A percentile compares a stretch with the other conserved stretches of the same genome.
Conservation (phyloP, 1,140 invertebrate species). For the Meteorus sp. region DNA sequence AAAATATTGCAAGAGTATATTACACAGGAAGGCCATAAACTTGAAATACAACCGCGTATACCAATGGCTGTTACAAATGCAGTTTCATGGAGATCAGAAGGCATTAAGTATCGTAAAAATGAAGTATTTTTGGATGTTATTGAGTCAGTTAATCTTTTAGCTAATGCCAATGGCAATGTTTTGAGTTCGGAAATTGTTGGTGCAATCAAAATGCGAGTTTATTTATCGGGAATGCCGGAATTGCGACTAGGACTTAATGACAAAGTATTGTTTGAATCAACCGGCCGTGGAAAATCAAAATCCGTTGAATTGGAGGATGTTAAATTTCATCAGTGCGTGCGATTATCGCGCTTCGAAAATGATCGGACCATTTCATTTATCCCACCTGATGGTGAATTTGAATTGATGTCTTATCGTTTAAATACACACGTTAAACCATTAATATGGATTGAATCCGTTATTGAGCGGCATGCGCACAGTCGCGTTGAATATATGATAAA, state of each 20-base stretch:
- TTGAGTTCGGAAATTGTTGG: slow-evolving; percentile 98
- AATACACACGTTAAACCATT: slow-evolving; percentile 98
- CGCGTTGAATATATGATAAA: slow-evolving; percentile 99
- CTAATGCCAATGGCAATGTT: slow-evolving; percentile 98
- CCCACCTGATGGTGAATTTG: slow-evolving; percentile 99
- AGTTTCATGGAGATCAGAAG: slow-evolving; percentile 98
- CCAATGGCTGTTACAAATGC: slow-evolving; percentile 99
- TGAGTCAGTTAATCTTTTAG: slow-evolving; percentile 96
- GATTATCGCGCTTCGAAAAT: slow-evolving; percentile 97
- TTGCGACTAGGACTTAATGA: slow-evolving; percentile 97
- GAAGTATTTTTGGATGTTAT: slow-evolving; percentile 99
- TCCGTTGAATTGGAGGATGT: slow-evolving; percentile 99
- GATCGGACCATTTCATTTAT: slow-evolving; percentile 99
- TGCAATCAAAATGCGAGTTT: slow-evolving; percentile 98
- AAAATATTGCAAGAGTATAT: slow-evolving; percentile 99
- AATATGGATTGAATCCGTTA: slow-evolving; percentile 99
- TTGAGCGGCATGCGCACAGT: slow-evolving; percentile 97
- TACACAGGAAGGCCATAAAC: slow-evolving; percentile 97
- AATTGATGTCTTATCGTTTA: slow-evolving; percentile 98
- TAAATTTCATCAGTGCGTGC: slow-evolving; percentile 99
- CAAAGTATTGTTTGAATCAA: slow-evolving; percentile 98
- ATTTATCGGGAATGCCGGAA: slow-evolving; percentile 99
- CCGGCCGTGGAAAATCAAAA: slow-evolving; percentile 96
- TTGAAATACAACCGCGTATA: slow-evolving; percentile 94
- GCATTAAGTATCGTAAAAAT: slow-evolving; percentile 99